Percentiles rank a stretch among this genome's conserved stretches.
Conservation (phyloP, 2,113 vertebrate genomes). For the Lontra canadensis region DNA sequence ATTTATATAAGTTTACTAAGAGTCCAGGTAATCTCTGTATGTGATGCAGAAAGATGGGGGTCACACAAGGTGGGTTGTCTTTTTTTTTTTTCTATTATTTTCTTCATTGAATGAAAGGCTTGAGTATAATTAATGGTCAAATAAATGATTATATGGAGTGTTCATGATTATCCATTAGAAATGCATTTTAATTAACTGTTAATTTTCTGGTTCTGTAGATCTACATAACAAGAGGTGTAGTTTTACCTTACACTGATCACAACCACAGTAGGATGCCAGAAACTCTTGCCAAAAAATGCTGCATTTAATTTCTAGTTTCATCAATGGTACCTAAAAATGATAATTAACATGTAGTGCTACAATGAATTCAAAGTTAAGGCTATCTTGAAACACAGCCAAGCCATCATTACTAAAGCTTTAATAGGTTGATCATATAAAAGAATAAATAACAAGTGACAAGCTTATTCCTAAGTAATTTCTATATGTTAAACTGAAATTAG, state of each 20-base stretch:
- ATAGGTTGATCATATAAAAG: neutral
- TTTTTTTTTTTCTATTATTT: neutral
- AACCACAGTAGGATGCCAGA: neutral
- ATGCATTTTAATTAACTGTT: neutral
- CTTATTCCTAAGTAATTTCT: constrained; percentile 44
- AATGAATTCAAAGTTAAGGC: constrained; percentile 44
- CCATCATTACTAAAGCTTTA: constrained; percentile 22
- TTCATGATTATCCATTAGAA: neutral
- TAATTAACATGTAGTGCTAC: constrained; percentile 36
- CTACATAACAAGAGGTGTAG: neutral
- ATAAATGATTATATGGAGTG: neutral
- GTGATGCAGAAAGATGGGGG: neutral
- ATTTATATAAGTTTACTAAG: neutral
- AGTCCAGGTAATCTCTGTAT: neutral
- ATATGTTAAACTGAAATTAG: constrained; percentile 33
- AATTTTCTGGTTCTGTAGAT: neutral
- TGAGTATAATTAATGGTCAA: neutral
- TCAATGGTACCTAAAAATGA: constrained; percentile 23
- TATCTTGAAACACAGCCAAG: constrained; percentile 35
- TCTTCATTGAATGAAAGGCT: neutral
- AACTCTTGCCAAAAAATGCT: constrained; percentile 28
- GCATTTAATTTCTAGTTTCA: constrained; percentile 50
- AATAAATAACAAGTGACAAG: constrained; percentile 50
- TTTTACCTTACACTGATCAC: neutral
- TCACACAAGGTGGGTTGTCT: neutral